These are phyloP conservation scores for Brachyopa scutellaris DNA, from an alignment of 2,888 invertebrate species.

Conservation along the genomic window DNA sequence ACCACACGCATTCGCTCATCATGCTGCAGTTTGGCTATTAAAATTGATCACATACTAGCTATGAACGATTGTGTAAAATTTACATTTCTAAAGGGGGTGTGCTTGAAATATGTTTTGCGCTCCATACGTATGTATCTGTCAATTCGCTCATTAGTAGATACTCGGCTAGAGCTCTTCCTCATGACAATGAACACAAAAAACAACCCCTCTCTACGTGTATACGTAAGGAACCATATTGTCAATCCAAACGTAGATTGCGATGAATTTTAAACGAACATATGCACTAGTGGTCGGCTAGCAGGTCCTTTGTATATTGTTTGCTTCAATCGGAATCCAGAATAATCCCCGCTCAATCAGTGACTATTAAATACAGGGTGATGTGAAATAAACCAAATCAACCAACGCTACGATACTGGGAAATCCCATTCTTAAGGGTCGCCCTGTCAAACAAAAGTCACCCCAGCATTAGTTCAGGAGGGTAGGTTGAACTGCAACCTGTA, in stretches of 20 bases:
- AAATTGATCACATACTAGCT: constrained; percentile 18
- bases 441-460: constrained; percentile 33
- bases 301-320: constrained; percentile 61
- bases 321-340: constrained; percentile 54
- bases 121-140: constrained; percentile 44
- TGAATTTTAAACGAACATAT: constrained; percentile 76
- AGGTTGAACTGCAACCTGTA: constrained; percentile 71
- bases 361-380: constrained; percentile 66
- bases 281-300: constrained; percentile 75
- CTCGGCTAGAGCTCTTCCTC: background rate
- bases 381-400: background rate
- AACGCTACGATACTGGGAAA: background rate
- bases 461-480: constrained; percentile 35
- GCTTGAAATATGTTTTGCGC: constrained; percentile 33
- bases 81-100: constrained; percentile 9
- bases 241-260: constrained; percentile 57
- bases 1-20: constrained; percentile 29
- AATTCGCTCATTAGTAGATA: constrained; percentile 63
- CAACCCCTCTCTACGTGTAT: constrained; percentile 35
- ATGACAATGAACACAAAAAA: constrained; percentile 26
- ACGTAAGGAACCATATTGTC: constrained; percentile 73
- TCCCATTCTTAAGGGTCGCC: background rate
- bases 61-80: background rate
- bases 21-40: background rate
- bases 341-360: constrained; percentile 69